These are phyloP conservation scores for Bombus balteatus DNA, from an alignment of 1,140 invertebrate species.

Conservation along the genomic window DNA sequence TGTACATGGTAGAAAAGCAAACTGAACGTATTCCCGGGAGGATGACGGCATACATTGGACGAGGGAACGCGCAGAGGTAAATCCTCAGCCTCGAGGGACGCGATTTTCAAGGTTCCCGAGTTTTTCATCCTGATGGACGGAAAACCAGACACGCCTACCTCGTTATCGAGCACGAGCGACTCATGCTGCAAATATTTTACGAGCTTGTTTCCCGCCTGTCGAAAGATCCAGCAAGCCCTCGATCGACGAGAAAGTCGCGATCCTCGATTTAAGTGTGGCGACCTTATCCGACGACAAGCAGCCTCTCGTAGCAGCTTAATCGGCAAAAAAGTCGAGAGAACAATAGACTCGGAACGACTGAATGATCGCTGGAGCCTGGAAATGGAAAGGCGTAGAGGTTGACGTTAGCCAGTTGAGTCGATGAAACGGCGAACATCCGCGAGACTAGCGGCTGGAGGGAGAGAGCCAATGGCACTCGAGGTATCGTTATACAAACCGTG, in stretches of 20 bases:
- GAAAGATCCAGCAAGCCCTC: too few species aligned
- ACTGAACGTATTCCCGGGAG: not conserved
- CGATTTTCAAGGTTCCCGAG: not conserved
- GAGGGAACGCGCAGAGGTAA: not conserved
- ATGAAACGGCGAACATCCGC: not conserved
- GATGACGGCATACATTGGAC: not conserved
- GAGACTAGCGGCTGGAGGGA: not conserved
- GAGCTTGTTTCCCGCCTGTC: not conserved
- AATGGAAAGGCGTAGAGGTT: not conserved
- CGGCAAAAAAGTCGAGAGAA: not conserved
- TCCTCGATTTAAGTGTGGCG: too few species aligned
- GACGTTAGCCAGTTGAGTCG: not conserved
- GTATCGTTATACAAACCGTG: slow-evolving; percentile 17
- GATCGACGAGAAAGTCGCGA: too few species aligned
- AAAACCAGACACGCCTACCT: slow-evolving; percentile 43
- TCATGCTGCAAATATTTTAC: not conserved
- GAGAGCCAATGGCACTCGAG: not conserved
- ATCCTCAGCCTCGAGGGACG: not conserved
- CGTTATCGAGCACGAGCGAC: slow-evolving; percentile 28
- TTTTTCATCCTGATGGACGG: not conserved
- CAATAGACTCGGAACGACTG: not conserved
- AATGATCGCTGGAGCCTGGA: not conserved
- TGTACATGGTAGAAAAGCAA: slow-evolving; percentile 1
- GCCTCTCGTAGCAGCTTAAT: not conserved
- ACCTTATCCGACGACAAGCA: not conserved